phyloP scores from a whole-genome alignment of 2,888 invertebrate genomes.

The Parnassius glacialis region DNA sequence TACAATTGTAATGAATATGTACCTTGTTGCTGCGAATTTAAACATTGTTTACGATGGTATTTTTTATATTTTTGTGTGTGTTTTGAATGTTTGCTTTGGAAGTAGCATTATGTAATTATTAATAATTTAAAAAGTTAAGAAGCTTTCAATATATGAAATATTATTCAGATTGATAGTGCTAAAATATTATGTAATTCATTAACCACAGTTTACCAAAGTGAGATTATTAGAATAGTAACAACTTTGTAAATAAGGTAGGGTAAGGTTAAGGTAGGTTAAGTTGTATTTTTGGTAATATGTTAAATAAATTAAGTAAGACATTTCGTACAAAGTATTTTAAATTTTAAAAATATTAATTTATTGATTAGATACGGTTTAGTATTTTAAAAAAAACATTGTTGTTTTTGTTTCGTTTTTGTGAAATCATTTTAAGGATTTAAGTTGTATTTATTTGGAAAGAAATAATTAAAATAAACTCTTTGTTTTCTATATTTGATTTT shows the following conservation, averaged over 20 bases:
- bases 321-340: conserved; percentile 75
- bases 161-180: conserved; percentile 28
- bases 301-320: conserved; percentile 30
- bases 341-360: conserved; percentile 61
- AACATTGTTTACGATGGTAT: not conserved
- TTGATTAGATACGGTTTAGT: conserved; percentile 52
- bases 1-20: too few species aligned
- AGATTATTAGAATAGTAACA: conserved; percentile 73
- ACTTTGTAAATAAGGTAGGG: conserved; percentile 54
- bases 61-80: conserved; percentile 24
- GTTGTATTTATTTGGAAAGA: conserved; percentile 68
- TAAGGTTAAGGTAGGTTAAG: conserved; percentile 19
- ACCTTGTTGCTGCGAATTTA: too few species aligned
- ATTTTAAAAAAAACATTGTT: conserved; percentile 61
- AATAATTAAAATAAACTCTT: conserved; percentile 64
- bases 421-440: conserved; percentile 64
- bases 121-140: conserved; percentile 1
- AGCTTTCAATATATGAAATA: conserved; percentile 25
- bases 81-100: conserved; percentile 3
- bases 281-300: conserved; percentile 29
- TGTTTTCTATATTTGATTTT: conserved; percentile 55
- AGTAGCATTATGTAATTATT: not conserved
- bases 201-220: conserved; percentile 83
- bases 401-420: conserved; percentile 76
- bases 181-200: conserved; percentile 47